Conservation (phyloP, 2,113 vertebrate genomes). For the Bos javanicus region DNA sequence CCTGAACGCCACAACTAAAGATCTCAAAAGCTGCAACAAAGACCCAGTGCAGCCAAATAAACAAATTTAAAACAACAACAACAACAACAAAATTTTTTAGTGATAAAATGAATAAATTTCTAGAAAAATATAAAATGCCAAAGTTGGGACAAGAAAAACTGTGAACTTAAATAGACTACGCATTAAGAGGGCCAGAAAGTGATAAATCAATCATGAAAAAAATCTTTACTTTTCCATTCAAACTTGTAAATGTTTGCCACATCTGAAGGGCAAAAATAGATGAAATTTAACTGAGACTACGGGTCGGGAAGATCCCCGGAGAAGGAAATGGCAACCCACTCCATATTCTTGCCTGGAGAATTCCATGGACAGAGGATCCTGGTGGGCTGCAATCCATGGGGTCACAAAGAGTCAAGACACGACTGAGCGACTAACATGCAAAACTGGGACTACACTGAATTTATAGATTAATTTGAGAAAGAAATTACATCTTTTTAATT, state of each 20-base stretch:
- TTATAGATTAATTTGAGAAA: not conserved
- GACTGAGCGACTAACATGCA: not conserved
- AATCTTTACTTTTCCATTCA: not conserved
- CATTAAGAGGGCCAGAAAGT: not conserved
- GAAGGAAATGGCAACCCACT: not conserved
- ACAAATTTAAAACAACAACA: not conserved
- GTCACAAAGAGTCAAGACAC: not conserved
- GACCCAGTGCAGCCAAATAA: not conserved
- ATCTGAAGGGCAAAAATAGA: not conserved
- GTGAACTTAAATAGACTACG: not conserved
- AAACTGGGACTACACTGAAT: not conserved
- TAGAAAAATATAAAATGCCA: not conserved
- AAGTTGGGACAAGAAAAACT: not conserved
- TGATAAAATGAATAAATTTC: not conserved
- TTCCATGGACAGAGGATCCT: not conserved
- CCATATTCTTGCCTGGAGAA: not conserved
- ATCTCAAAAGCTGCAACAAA: not conserved
- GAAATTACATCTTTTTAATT: not conserved
- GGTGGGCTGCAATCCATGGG: not conserved
- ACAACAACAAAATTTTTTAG: not conserved
- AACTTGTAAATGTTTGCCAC: not conserved
- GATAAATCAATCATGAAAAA: not conserved
- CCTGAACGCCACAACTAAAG: not conserved
- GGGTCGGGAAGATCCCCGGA: rapidly evolving
- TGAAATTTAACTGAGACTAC: not conserved